Base-by-base conservation (phyloP, 2,113 vertebrate species). In the Grus americana region DNA sequence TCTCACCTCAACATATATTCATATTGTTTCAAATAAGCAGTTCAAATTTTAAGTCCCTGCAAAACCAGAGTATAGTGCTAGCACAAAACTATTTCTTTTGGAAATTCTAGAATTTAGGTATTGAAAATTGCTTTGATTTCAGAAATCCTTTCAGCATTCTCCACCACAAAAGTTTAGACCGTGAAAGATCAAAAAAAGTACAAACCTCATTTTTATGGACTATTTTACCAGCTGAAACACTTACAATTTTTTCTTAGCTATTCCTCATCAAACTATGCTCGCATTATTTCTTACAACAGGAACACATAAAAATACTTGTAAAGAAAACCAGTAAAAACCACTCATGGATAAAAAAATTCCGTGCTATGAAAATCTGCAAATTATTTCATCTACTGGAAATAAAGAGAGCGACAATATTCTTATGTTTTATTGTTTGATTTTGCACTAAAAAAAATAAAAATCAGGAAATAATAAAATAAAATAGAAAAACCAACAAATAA, bases 401-500 rank as follows among this genome's bases (percentile, higher is more conserved):
- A 76, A 67, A 27, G 5, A 21, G 13, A 52, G 3, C 4, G 26
- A 59, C 6, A 63, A 30, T 15, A 20, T 74, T 63, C 3, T 68
- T 49, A 36, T 9, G 10, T 55, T 80, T 79, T n/a, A 12, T 36
- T 42, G 14, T 44, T 82, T 50, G 26, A 66, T 71, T 89, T 75
- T n/a, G 2, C 27, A 62, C 4, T 38, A 11, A 67, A 23, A 0
- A 38, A 38, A 38, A 36, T 36, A 36, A 1, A 19, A 63, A 80
- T 62, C 3, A 34, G 15, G 1, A 71, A 79, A 38, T 44, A 52
- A 42, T 40, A 66, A 82, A 91, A 74, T 13, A 8, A 29, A 50
- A 54, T 50, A 52, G 32, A 74, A 92, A 74, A 32, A 0, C 0
- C 38, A 58, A 19, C 0, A 42, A 32, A 32, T 15, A 34, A 1